These are phyloP conservation scores for Gerris lacustris DNA, from an alignment of 2,888 invertebrate genomes.

Conservation along the genomic window DNA sequence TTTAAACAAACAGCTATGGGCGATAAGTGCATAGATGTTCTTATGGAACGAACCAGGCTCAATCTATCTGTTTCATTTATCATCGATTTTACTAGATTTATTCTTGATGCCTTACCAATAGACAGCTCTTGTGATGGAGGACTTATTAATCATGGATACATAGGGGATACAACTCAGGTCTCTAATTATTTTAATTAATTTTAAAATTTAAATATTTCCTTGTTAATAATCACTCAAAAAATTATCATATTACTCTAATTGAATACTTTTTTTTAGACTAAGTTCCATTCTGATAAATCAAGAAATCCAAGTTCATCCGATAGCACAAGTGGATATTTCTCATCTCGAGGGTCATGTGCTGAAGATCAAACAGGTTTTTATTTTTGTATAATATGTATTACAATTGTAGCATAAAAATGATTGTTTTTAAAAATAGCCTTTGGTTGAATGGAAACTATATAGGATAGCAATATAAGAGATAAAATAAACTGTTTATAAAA, in stretches of 20 bases:
- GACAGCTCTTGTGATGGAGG: slow-evolving; percentile 52
- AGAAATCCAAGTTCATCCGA: slow-evolving; percentile 44
- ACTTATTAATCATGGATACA: slow-evolving; percentile 58
- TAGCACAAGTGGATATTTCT: slow-evolving; percentile 48
- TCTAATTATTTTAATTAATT: slow-evolving; percentile 25
- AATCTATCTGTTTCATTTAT: slow-evolving; percentile 64
- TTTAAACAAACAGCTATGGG: slow-evolving; percentile 51
- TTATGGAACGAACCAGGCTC: slow-evolving; percentile 57
- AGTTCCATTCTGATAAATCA: not conserved
- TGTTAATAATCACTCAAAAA: not conserved
- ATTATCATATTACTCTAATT: not conserved
- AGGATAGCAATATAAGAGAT: too few species aligned
- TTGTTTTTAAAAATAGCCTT: too few species aligned
- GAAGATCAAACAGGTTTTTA: slow-evolving; percentile 40
- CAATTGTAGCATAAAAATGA: too few species aligned
- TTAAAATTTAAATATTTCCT: not conserved
- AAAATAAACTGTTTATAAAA: too few species aligned
- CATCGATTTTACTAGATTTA: slow-evolving; percentile 45
- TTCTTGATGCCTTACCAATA: slow-evolving; percentile 50
- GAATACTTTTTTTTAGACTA: not conserved
- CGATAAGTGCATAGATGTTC: slow-evolving; percentile 52
- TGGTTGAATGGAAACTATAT: too few species aligned
- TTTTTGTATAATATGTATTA: not conserved
- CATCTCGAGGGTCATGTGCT: slow-evolving; percentile 38
- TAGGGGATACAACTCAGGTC: slow-evolving; percentile 42